Conservation (phyloP, 2,113 vertebrate species). For the Hypomesus transpacificus region DNA sequence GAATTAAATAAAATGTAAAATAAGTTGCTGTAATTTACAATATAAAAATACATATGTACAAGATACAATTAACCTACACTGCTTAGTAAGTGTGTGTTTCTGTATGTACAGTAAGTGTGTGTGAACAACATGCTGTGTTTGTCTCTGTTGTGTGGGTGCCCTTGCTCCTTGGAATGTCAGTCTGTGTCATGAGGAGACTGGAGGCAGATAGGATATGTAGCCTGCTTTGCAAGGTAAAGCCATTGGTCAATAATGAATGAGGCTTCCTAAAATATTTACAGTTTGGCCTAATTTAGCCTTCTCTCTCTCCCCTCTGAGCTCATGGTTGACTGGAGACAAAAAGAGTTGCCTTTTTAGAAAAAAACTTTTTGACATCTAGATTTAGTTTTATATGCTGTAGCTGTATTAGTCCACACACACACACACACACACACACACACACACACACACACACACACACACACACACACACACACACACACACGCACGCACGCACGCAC, state of each 20-base stretch:
- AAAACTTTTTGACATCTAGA: not conserved
- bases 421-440: no score
- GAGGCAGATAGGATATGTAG: constrained; percentile 70
- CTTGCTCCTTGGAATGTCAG: constrained; percentile 30
- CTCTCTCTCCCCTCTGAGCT: constrained; percentile 45
- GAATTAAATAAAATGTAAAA: no score
- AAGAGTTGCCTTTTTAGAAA: constrained; percentile 26
- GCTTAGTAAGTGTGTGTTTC: not conserved
- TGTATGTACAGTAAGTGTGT: constrained; percentile 1
- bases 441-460: no score
- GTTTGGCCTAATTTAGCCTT: constrained; percentile 70
- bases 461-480: no score
- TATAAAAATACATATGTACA: no score
- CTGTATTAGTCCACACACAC: not conserved
- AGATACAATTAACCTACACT: no score
- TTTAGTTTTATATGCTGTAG: not conserved
- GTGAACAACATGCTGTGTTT: not conserved
- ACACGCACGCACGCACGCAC: no score
- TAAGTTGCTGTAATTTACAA: no score
- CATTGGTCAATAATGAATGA: constrained; percentile 74
- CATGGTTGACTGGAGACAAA: constrained; percentile 48
- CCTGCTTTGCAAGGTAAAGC: constrained; percentile 65
- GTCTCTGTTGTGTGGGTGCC: not conserved
- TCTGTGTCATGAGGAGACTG: constrained; percentile 43
- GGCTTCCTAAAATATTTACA: constrained; percentile 75